Evolutionary conservation across 2,888 invertebrate species (phyloP), one percentile per base, ranked within the genome.

Genomic region (Drosophila basisetae): DNA sequence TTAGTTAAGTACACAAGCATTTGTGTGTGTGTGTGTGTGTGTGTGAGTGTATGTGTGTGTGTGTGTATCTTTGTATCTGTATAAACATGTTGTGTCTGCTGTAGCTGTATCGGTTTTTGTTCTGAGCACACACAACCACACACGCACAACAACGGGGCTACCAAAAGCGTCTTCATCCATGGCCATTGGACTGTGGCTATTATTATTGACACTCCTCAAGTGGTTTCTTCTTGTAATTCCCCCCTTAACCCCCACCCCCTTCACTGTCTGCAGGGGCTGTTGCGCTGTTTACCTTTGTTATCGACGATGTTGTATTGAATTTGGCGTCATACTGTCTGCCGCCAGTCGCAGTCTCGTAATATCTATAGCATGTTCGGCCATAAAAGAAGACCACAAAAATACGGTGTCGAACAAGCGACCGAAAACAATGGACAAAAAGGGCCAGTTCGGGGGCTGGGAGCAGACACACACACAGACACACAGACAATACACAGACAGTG

Each of bases 251-350:
- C 22, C 13, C 10, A 5, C 39, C 35, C 41, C 41, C 7, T 5
- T 16, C 22, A n/a, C n/a, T 47, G 47, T 53, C 25, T 53, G 37
- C 62, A 54, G 30, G 18, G 52, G 6, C 47, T 47, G n/a, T 55
- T 28, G 39, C 28, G 39, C 41, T 58, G 67, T 89, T 89, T 89
- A 89, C 91, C 87, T 90, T 85, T 82, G 91, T 90, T 90, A 85
- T 90, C 89, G 91, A 64, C 81, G 73, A 60, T 77, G 76, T 73
- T 78, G 78, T 85, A 74, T 88, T 90, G 87, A 86, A 83, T 91
- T 90, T 91, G 91, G 92, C 91, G 91, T 91, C 91, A 91, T 88
- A 92, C 91, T 91, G 91, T 91, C 91, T 91, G 91, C 84, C 77
- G 90, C 83, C 77, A 81, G 90, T 87, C 74, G 67, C 73, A 63